These are phyloP conservation scores for Liolophura sinensis DNA, from an alignment of 1,140 invertebrate genomes.

Conservation along the genomic window DNA sequence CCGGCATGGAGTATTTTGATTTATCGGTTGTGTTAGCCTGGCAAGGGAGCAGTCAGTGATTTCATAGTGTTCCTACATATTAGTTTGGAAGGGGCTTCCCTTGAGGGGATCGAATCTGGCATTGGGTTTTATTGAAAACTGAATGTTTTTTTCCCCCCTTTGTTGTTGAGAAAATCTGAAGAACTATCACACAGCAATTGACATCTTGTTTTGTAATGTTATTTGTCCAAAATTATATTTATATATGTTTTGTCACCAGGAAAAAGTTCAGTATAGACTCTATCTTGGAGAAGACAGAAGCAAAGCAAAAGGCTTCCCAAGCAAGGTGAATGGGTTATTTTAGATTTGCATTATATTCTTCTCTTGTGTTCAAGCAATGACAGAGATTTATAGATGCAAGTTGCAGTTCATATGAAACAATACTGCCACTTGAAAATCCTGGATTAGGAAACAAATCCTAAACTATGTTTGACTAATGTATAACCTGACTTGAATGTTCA, in stretches of 20 bases:
- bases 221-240: no score
- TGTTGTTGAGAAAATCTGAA: no score
- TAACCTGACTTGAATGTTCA: neutral
- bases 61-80: no score
- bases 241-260: neutral
- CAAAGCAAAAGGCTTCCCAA: conserved; percentile 12
- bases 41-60: no score
- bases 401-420: neutral
- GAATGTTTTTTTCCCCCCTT: no score
- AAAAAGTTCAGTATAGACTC: conserved; percentile 30
- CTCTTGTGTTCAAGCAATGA: neutral
- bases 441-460: neutral
- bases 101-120: no score
- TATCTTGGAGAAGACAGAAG: conserved; percentile 24
- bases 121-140: no score
- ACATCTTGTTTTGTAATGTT: no score
- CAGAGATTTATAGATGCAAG: neutral
- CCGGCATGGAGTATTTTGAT: no score
- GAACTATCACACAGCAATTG: no score
- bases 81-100: no score
- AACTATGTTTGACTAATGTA: neutral
- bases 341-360: neutral
- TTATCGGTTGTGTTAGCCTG: no score
- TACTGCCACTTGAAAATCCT: neutral
- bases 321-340: conserved; percentile 47